These are phyloP conservation scores for Lutraria lutraria DNA, from an alignment of 2,888 invertebrate genomes.

Conservation along the genomic window DNA sequence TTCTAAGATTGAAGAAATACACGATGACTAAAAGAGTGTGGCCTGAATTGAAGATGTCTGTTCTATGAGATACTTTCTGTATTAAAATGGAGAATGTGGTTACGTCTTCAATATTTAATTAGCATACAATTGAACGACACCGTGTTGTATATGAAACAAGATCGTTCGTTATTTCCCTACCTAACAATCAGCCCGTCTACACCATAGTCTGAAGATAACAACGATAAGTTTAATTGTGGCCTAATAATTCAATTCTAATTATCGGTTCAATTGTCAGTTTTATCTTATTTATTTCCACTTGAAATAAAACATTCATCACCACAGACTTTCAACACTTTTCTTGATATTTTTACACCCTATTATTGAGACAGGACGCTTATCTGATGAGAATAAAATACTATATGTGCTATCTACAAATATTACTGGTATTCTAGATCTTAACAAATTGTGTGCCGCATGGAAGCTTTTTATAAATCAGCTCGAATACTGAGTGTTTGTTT, in stretches of 20 bases:
- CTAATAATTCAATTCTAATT: neutral
- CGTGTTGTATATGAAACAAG: no score
- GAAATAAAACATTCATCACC: neutral
- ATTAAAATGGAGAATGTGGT: no score
- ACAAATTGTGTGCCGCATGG: neutral
- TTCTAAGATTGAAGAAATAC: no score
- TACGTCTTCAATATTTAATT: no score
- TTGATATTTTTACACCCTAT: neutral
- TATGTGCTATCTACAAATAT: neutral
- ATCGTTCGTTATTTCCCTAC: no score
- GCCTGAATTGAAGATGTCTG: no score
- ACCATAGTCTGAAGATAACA: no score
- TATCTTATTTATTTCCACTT: neutral
- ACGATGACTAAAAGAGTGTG: no score
- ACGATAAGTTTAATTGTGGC: no score
- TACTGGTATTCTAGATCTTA: neutral
- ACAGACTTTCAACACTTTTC: neutral
- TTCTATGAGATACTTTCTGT: no score
- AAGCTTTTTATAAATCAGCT: neutral
- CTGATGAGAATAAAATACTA: neutral
- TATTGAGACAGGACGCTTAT: neutral
- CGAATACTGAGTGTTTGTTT: neutral
- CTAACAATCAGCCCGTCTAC: no score
- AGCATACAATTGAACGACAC: no score
- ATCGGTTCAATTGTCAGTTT: neutral